These are phyloP conservation scores for Chaenocephalus aceratus DNA, from an alignment of 2,113 vertebrate genomes.

Conservation along the genomic window DNA sequence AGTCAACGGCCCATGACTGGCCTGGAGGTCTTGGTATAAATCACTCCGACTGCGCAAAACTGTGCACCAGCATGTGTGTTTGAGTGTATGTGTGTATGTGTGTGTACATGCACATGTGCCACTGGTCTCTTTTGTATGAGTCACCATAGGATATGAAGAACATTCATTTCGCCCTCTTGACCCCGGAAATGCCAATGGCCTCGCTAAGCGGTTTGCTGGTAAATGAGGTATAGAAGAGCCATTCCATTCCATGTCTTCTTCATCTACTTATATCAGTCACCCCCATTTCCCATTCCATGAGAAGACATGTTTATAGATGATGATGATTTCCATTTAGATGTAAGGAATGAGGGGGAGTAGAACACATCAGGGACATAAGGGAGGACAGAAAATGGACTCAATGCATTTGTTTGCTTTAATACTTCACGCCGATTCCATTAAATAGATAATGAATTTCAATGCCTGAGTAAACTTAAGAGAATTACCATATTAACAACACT, in stretches of 20 bases:
- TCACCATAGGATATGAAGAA: constrained; percentile 67
- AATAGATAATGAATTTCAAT: background rate
- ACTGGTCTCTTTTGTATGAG: constrained; percentile 55
- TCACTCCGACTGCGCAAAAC: constrained; percentile 53
- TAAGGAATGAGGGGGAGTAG: constrained; percentile 46
- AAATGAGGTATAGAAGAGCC: constrained; percentile 84
- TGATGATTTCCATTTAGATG: constrained; percentile 67
- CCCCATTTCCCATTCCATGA: constrained; percentile 79
- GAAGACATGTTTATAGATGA: constrained; percentile 74
- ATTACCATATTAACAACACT: constrained; percentile 14
- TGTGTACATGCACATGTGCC: constrained; percentile 28
- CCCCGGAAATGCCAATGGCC: constrained; percentile 83
- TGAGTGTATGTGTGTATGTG: background rate
- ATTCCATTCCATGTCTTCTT: constrained; percentile 67
- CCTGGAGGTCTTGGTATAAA: constrained; percentile 69
- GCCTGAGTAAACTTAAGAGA: background rate
- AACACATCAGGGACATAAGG: constrained; percentile 41
- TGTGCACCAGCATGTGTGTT: constrained; percentile 15
- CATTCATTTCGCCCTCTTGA: constrained; percentile 77
- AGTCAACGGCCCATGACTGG: constrained; percentile 76
- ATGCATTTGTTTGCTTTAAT: constrained; percentile 34
- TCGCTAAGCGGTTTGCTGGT: constrained; percentile 83
- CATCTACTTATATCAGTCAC: constrained; percentile 78
- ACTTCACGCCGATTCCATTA: constrained; percentile 11
- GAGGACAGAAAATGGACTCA: constrained; percentile 31